Base-by-base conservation (phyloP, 2,113 vertebrate species). In the Riparia riparia region DNA sequence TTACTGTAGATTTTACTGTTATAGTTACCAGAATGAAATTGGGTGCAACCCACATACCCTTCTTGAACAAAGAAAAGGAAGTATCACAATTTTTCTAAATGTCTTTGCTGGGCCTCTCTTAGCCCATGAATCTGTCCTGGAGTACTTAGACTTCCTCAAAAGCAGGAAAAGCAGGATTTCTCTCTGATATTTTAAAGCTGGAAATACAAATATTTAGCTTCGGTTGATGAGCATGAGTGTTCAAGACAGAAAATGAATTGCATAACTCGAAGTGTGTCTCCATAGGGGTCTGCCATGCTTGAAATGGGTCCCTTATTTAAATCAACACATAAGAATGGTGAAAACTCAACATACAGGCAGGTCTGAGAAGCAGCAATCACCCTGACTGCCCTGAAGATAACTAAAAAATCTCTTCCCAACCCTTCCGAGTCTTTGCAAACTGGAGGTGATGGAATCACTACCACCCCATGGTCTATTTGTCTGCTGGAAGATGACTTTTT, bases 1-100 rank as follows among this genome's bases (percentile, higher is more conserved):
- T 77, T 90, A 88, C 84, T 76, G 74, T 73, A 87, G 94, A 70
- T 93, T 74, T 94, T 39, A 66, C 57, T 88, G 70, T 68, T 95
- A 74, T 2, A 90, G 64, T 81, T 66, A 86, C 64, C n/a, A 81
- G 85, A 90, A 93, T 34, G 64, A 72, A 91, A 47, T 61, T 82
- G 47, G 77, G 82, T 89, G 39, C 68, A 93, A 89, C 78, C 74
- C 82, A 94, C 93, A 22, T 47, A 77, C 26, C 6, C 20, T 86
- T 88, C 76, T 63, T 68, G 44, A 82, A 93, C 41, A 92, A 87
- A 85, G 78, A 69, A 94, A 84, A 85, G 66, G 74, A 91, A 91
- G 42, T 91, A 92, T 95, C 82, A 81, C 13, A 70, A 50, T 78
- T 88, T 77, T 72, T 41, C 39, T 70, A 85, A 54, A 87, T 37